phyloP scores from a whole-genome alignment of 2,113 vertebrate genomes.

The Corythornis madagascariensis region DNA sequence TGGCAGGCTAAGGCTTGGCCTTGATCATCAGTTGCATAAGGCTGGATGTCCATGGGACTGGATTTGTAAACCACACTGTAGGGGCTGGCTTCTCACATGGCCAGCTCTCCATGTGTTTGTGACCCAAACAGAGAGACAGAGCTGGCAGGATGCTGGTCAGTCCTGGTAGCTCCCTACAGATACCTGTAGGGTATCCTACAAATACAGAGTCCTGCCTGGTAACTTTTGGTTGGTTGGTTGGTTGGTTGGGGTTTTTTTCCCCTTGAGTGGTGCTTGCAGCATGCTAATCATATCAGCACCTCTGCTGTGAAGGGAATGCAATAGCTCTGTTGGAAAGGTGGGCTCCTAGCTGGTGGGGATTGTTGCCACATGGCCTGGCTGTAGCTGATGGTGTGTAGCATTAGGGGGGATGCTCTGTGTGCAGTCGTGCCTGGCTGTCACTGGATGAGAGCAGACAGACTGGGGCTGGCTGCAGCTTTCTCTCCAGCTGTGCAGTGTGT shows the following conservation, averaged over 20 bases:
- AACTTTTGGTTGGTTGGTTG: neutral
- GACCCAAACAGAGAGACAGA: neutral
- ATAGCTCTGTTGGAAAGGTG: neutral
- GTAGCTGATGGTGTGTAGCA: neutral
- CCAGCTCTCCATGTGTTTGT: neutral
- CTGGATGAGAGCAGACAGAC: neutral
- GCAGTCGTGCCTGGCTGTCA: neutral
- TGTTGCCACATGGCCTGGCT: neutral
- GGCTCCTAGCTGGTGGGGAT: neutral
- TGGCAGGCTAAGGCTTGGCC: neutral
- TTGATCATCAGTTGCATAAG: neutral
- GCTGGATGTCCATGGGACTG: neutral
- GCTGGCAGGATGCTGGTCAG: neutral
- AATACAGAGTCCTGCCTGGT: neutral
- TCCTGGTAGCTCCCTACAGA: neutral
- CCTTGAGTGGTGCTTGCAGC: neutral
- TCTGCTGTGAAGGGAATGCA: neutral
- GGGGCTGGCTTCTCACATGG: neutral
- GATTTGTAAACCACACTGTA: neutral
- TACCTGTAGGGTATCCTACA: neutral
- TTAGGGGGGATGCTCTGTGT: neutral
- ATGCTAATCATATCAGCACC: neutral
- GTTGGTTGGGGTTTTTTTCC: too few species aligned
- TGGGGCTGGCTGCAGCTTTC: neutral
- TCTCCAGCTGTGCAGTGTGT: neutral